Base-by-base conservation (phyloP, 2,888 invertebrate species). In the Aleiodes alternator region DNA sequence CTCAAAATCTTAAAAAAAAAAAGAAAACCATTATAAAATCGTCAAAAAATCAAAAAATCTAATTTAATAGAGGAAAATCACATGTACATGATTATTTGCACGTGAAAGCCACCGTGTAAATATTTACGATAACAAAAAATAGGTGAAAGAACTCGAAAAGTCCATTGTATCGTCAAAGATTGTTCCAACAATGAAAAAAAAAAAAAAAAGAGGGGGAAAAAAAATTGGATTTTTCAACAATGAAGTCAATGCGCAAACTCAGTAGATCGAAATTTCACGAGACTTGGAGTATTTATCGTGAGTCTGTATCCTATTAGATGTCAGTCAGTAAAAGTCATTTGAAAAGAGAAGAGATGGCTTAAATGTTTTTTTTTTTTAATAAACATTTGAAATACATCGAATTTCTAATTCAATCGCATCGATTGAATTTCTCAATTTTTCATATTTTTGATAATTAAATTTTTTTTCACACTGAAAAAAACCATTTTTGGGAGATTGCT, bases 251-350 rank as follows among this genome's bases (percentile, higher is more conserved):
- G 83, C 82, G 82, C 83, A 84, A 79, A 59, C 82, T 82, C 82
- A 69, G 74, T 69, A 75, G 72, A 43, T 50, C 50, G 31, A 55
- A 73, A 75, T 56, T 55, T 48, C 16, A 23, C 14, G 48, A 23
- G 57, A 76, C n/a, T 64, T 34, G 66, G 75, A 81, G 81, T 86
- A 86, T 86, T 83, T 84, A 83, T 78, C 77, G 77, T 61, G 69
- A 75, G 71, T 71, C 72, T 29, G 73, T 77, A 69, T 48, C 71
- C 80, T 75, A 78, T 75, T 76, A 81, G 79, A 80, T 80, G 78
- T 80, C 85, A 86, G 79, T 82, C 83, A 84, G 83, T 83, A 78
- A 80, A 77, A 68, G 72, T 78, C 73, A 70, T 80, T 79, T 23
- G 23, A 23, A 23, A 23, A 23, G 23, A 23, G 23, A 23, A 23